phyloP scores from a whole-genome alignment of 30 jellyfish, hydroid and myxozoan genomes.

The Pseudorhiza aurosa region DNA sequence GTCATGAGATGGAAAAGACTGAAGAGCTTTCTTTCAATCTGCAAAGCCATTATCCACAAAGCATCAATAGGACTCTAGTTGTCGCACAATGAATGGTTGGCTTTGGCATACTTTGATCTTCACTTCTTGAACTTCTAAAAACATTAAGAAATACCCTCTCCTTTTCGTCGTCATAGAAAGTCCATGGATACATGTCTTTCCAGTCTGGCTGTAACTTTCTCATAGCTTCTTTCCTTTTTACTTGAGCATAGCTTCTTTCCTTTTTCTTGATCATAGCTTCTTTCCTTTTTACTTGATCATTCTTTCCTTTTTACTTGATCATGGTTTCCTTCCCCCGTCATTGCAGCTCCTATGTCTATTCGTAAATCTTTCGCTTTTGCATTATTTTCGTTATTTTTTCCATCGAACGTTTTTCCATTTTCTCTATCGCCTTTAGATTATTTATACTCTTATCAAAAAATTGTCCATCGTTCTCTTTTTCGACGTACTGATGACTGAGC shows the following conservation, averaged over 20 bases:
- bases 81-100: conserved; percentile 48
- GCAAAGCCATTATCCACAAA: conserved; percentile 30
- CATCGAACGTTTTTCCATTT: conserved; percentile 4
- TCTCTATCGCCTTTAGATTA: conserved; percentile 5
- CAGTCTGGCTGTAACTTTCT: conserved; percentile 30
- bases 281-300: conserved; percentile 4
- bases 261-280: background rate
- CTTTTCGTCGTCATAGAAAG: conserved; percentile 11
- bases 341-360: conserved; percentile 2
- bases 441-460: conserved; percentile 3
- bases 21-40: conserved; percentile 32
- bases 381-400: background rate
- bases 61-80: conserved; percentile 37
- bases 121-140: conserved; percentile 13
- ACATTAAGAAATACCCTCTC: conserved; percentile 20
- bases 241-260: conserved; percentile 7
- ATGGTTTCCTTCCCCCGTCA: conserved; percentile 10
- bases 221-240: background rate
- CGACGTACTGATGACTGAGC: background rate
- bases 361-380: conserved; percentile 9
- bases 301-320: conserved; percentile 4
- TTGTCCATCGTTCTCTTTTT: background rate
- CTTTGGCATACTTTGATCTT: conserved; percentile 43
- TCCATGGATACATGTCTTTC: conserved; percentile 12
- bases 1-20: conserved; percentile 32